Conservation (phyloP, 2,888 invertebrate species). For the Microctonus hyperodae region DNA sequence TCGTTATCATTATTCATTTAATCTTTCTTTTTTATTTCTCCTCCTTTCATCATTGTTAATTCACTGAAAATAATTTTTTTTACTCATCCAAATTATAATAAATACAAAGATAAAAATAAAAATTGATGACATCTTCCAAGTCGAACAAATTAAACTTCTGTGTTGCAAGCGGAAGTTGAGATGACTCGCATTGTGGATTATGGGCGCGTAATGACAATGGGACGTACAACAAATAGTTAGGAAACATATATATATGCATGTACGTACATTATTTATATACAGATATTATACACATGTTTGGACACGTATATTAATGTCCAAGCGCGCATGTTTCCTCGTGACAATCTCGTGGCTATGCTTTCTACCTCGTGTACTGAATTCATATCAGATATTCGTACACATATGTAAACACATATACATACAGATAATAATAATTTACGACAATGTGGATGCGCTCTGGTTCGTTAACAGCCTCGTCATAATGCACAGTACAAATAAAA, state of each 20-base stretch:
- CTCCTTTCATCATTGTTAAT: too few relatives aligned
- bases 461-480: constrained; percentile 42
- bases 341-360: constrained; percentile 48
- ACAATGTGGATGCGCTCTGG: constrained; percentile 52
- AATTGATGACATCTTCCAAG: constrained; percentile 2
- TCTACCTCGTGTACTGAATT: constrained; percentile 45
- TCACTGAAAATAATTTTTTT: neutral
- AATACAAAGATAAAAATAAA: neutral
- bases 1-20: neutral
- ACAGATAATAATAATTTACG: constrained; percentile 47
- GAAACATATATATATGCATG: constrained; percentile 36
- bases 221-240: constrained; percentile 38
- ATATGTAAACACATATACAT: neutral
- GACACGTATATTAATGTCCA: constrained; percentile 2
- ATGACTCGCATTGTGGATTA: constrained; percentile 31
- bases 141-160: constrained; percentile 5
- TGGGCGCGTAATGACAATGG: constrained; percentile 40
- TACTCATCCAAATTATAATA: neutral
- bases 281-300: constrained; percentile 7
- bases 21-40: too few relatives aligned
- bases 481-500: too few relatives aligned
- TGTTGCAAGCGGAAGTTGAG: constrained; percentile 26
- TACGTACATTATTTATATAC: constrained; percentile 1
- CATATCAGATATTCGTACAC: too few relatives aligned
- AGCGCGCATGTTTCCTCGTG: constrained; percentile 13